Percentiles rank a stretch among this genome's conserved stretches.
Evolutionary conservation across 2,888 invertebrate species (phyloP).

Genomic region (Harpalus rufipes): DNA sequence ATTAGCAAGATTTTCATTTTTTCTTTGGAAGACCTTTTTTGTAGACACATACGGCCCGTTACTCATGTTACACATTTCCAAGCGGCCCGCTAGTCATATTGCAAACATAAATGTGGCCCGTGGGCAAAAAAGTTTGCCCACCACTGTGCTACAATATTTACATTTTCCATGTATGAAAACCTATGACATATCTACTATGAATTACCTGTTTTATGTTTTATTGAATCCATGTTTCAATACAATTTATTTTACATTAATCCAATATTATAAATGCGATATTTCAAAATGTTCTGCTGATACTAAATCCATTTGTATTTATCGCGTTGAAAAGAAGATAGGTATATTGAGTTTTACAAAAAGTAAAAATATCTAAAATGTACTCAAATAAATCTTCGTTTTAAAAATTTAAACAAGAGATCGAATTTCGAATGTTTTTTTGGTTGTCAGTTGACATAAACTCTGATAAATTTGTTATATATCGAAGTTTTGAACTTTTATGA

Average conservation of each 20-base stretch:
- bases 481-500: slow-evolving; percentile 36
- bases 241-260: not conserved
- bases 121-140: no score
- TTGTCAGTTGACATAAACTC: slow-evolving; percentile 20
- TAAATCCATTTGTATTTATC: not conserved
- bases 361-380: not conserved
- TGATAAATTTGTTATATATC: slow-evolving; percentile 41
- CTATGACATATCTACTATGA: no score
- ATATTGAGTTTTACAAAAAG: not conserved
- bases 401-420: not conserved
- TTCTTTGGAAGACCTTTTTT: no score
- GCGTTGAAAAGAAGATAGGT: not conserved
- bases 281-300: not conserved
- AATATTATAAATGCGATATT: not conserved
- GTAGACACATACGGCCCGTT: no score
- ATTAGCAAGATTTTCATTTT: no score
- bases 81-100: no score
- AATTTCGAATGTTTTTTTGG: not conserved
- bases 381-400: slow-evolving; percentile 11
- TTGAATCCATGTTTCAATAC: not conserved
- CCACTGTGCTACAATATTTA: no score
- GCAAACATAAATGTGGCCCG: no score
- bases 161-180: no score
- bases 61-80: no score
- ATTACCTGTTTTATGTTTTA: not conserved